Evolutionary conservation across 2,888 invertebrate species (phyloP).

Genomic region (Cosmopolites sordidus): DNA sequence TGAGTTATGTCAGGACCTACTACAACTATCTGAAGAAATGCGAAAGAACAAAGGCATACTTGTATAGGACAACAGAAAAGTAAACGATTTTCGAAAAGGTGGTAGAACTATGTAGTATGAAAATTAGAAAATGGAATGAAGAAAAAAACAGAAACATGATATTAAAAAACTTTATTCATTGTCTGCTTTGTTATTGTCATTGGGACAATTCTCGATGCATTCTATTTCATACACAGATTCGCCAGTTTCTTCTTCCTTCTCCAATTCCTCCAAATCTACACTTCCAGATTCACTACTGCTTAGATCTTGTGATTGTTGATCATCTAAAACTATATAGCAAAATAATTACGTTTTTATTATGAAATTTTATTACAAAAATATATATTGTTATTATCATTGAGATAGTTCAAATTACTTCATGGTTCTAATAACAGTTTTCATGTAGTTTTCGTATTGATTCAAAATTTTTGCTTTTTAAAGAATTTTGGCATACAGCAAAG

Average conservation of each 20-base stretch:
- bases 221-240: conserved; percentile 36
- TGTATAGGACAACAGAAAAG: not conserved
- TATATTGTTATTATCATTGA: not conserved
- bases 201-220: conserved; percentile 21
- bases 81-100: not conserved
- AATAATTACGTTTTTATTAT: conserved; percentile 3
- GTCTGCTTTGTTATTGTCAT: not conserved
- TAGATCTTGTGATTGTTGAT: conserved; percentile 15
- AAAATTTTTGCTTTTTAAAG: too few species aligned
- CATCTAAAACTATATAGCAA: too few species aligned
- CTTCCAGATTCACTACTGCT: conserved; percentile 1
- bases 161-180: not conserved
- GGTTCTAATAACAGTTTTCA: too few species aligned
- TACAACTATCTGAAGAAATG: too few species aligned
- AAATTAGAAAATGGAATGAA: not conserved
- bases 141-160: not conserved
- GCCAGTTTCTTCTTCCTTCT: conserved; percentile 24
- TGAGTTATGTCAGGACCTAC: too few species aligned
- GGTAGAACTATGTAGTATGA: not conserved
- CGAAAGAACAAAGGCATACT: too few species aligned
- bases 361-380: not conserved
- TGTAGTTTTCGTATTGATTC: too few species aligned
- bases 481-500: too few species aligned
- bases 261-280: conserved; percentile 12
- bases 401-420: not conserved